A percentile compares a stretch with the other conserved stretches of the same genome.
Conservation (phyloP, 2,113 vertebrate genomes). For the Eretmochelys imbricata region DNA sequence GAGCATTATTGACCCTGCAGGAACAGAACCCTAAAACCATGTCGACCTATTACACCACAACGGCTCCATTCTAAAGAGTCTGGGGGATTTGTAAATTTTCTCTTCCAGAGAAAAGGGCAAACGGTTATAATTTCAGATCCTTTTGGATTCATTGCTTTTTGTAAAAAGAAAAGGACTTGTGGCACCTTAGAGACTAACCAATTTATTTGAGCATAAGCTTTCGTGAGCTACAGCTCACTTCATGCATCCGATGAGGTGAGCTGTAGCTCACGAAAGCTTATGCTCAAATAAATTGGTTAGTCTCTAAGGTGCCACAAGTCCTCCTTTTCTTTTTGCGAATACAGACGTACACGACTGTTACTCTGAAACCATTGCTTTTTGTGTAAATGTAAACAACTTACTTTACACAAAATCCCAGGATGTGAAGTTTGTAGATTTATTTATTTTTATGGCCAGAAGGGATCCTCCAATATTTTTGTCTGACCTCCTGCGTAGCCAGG, state of each 20-base stretch:
- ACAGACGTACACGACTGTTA: no score
- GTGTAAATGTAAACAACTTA: not conserved
- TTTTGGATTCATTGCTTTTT: not conserved
- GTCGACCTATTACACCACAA: not conserved
- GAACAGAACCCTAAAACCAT: not conserved
- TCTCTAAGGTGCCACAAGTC: no score
- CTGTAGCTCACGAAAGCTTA: no score
- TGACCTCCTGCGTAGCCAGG: not conserved
- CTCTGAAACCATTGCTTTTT: not conserved
- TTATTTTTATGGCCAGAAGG: not conserved
- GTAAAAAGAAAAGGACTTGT: no score
- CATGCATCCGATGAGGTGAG: no score
- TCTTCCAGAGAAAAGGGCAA: not conserved
- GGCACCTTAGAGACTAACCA: no score
- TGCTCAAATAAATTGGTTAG: no score
- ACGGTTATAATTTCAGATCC: not conserved
- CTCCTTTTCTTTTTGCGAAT: no score
- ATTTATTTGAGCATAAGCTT: no score
- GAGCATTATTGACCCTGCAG: not conserved
- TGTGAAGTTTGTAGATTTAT: not conserved
- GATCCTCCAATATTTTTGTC: not conserved
- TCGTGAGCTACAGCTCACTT: no score
- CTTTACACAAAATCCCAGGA: not conserved
- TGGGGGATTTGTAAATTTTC: not conserved
- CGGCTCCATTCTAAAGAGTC: not conserved